Evolutionary conservation across 2,113 vertebrate genomes (phyloP).

Genomic region (Atlantisia rogersi): DNA sequence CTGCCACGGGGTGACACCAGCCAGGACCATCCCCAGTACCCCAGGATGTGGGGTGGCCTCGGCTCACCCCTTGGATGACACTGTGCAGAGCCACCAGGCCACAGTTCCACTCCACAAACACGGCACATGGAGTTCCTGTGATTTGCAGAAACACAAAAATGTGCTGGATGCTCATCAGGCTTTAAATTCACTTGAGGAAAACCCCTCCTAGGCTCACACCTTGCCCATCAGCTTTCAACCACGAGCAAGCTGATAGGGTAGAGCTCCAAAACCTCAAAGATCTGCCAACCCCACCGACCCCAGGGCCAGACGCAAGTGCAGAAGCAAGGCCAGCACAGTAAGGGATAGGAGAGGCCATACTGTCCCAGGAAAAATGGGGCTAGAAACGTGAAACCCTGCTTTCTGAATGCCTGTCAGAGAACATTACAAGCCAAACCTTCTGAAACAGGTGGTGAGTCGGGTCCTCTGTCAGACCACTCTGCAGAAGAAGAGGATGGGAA

Average conservation of each 20-base stretch:
- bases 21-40: neutral
- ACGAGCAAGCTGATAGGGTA: neutral
- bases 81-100: fast-evolving
- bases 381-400: neutral
- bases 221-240: neutral
- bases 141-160: neutral
- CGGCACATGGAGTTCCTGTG: neutral
- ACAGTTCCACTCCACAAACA: neutral
- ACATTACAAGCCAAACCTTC: neutral
- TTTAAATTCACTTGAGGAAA: neutral
- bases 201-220: neutral
- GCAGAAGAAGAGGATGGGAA: neutral
- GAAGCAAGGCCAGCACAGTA: neutral
- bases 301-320: neutral
- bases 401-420: neutral
- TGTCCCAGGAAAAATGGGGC: neutral
- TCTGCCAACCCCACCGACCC: neutral
- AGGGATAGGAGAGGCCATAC: neutral
- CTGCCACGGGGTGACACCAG: neutral
- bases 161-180: neutral
- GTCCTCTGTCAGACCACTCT: neutral
- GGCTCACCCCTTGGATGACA: fast-evolving
- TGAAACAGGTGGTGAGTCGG: fast-evolving
- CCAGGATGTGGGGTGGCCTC: fast-evolving
- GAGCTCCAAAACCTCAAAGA: neutral